Evolutionary conservation across 2,797 vertebrate genomes (phyloP), one percentile per base, ranked within the genome.

Genomic region (Coregonus sp.): DNA sequence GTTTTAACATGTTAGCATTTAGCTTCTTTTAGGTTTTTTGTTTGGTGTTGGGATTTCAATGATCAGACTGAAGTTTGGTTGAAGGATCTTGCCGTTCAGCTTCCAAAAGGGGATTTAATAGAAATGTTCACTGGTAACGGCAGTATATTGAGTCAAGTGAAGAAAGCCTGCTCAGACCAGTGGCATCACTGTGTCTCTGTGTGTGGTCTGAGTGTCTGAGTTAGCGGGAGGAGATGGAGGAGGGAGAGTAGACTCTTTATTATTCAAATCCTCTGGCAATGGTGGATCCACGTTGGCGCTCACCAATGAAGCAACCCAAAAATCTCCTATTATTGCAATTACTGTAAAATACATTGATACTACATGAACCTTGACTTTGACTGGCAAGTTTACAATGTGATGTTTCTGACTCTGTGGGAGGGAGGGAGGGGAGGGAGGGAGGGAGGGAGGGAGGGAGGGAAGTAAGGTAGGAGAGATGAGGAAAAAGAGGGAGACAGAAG

Each of bases 161-260:
- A 9, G 54, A 61, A 31, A 65, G 54, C 33, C 40, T 12, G 9
- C 40, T 47, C 40, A 63, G 35, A 74, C 37, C 54, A 61, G 61
- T 33, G 56, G 56, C 72, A 29, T 59, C 14, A 7, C 72, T 6
- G 72, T 74, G 72, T 70, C 72, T 16, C 63, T 80, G 40, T 84
- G 83, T 86, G 81, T 85, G 81, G 78, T 79, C 83, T 77, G 59
- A 18, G 59, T 63, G 59, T 63, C 59, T 25, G 20, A 63, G 59
- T 63, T 63, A 63, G n/a, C 7, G 7, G 59, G 9, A 25, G 20
- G 59, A 6, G 16, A 25, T 7, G 16, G 59, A 25, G 59, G 20
- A 25, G n/a, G 25, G n/a, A 11, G 59, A 25, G 59, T 20, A 61
- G 59, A 61, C 59, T 25, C 20, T 63, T 63, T 59, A 59, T 59